phyloP scores from a whole-genome alignment of 2,888 invertebrate genomes.

The Polyommatus icarus region DNA sequence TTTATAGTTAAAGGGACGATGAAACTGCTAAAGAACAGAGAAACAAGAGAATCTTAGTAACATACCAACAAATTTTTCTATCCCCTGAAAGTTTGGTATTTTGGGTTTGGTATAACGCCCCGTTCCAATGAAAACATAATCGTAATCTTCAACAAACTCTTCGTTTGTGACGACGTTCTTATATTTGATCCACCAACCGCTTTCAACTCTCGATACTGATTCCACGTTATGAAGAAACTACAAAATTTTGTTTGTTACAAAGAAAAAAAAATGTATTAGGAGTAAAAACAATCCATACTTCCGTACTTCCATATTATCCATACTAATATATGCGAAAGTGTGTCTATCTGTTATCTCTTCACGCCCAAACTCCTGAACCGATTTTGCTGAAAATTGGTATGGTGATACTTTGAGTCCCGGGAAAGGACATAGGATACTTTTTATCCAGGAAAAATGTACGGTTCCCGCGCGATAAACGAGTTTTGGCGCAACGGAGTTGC shows the following conservation, averaged over 20 bases:
- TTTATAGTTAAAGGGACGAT: neutral
- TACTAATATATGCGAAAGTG: too few relatives aligned
- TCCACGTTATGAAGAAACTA: conserved; percentile 64
- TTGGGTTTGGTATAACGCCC: conserved; percentile 79
- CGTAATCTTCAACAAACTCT: conserved; percentile 74
- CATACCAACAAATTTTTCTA: conserved; percentile 65
- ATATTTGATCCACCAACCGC: conserved; percentile 63
- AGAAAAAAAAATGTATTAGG: conserved; percentile 15
- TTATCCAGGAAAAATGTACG: too few relatives aligned
- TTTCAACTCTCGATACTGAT: conserved; percentile 52
- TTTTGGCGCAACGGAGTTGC: too few relatives aligned
- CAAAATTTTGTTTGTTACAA: neutral
- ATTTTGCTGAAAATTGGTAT: too few relatives aligned
- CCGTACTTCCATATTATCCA: too few relatives aligned
- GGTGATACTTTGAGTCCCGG: too few relatives aligned
- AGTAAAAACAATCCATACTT: too few relatives aligned
- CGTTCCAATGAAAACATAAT: conserved; percentile 84
- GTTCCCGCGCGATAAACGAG: too few relatives aligned
- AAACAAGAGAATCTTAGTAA: neutral
- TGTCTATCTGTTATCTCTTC: too few relatives aligned
- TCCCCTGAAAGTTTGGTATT: conserved; percentile 58
- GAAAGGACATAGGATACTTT: too few relatives aligned
- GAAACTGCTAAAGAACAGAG: neutral
- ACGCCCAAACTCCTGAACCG: too few relatives aligned
- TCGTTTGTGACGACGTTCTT: conserved; percentile 55